These are phyloP conservation scores for Philereme transversata DNA, from an alignment of 2,888 invertebrate genomes.

Conservation along the genomic window DNA sequence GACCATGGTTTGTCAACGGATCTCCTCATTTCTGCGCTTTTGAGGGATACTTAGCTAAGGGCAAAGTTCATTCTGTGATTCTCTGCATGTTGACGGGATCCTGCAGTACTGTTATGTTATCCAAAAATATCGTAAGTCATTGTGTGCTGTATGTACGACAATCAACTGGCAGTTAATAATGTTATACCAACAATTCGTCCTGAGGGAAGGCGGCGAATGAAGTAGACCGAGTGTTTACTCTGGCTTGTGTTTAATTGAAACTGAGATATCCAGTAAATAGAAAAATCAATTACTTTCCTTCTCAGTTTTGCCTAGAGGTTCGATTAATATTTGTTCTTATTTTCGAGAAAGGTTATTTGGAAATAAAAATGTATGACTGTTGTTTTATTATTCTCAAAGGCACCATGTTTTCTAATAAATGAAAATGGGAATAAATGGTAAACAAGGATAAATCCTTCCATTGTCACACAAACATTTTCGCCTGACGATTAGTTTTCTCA, in stretches of 20 bases:
- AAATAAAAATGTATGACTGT: not conserved
- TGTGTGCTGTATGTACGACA: slow-evolving; percentile 9
- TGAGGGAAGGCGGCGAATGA: slow-evolving; percentile 39
- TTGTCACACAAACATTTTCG: too few relatives aligned
- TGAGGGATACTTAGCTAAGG: too few relatives aligned
- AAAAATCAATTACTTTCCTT: slow-evolving; percentile 39
- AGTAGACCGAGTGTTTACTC: slow-evolving; percentile 44
- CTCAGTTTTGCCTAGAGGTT: slow-evolving; percentile 6
- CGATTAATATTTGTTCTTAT: slow-evolving; percentile 3
- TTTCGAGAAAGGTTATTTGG: slow-evolving; percentile 18
- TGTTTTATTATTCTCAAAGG: not conserved
- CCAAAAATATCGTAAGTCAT: not conserved
- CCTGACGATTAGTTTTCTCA: too few relatives aligned
- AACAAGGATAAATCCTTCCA: too few relatives aligned
- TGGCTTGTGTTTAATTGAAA: slow-evolving; percentile 48
- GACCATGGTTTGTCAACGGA: too few relatives aligned
- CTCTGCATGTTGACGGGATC: too few relatives aligned
- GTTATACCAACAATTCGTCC: slow-evolving; percentile 42
- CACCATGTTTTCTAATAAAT: too few relatives aligned
- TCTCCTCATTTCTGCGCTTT: too few relatives aligned
- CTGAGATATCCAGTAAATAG: slow-evolving; percentile 40
- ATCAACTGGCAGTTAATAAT: slow-evolving; percentile 34
- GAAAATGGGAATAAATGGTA: too few relatives aligned
- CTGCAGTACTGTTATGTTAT: too few relatives aligned
- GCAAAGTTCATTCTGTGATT: too few relatives aligned